A percentile compares a stretch with the other conserved stretches of the same genome.
Evolutionary conservation across 2,797 vertebrate genomes (phyloP).

Genomic region (Fistularia tabacaria): DNA sequence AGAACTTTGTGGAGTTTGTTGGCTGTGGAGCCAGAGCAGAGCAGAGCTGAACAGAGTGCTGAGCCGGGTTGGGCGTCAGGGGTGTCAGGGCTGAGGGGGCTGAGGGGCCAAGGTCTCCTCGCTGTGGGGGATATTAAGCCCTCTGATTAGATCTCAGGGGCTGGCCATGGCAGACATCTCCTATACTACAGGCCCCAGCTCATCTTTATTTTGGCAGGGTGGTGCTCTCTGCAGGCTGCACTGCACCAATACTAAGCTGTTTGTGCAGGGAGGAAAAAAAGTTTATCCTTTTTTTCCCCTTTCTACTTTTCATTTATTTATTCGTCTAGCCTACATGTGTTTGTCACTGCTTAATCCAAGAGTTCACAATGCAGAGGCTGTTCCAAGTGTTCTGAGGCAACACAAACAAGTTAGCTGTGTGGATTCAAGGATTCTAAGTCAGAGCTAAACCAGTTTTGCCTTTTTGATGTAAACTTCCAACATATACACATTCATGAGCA

Average conservation of each 20-base stretch:
- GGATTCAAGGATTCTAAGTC: slow-evolving; percentile 25
- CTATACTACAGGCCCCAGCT: slow-evolving; percentile 75
- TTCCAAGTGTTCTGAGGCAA: slow-evolving; percentile 44
- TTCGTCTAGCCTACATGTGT: slow-evolving; percentile 53
- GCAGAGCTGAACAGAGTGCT: slow-evolving; percentile 56
- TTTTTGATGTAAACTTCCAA: slow-evolving; percentile 19
- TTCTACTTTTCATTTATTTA: slow-evolving; percentile 66
- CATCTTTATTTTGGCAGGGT: slow-evolving; percentile 79
- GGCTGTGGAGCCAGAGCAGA: slow-evolving; percentile 57
- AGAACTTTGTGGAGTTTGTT: slow-evolving; percentile 72
- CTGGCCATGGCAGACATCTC: slow-evolving; percentile 72
- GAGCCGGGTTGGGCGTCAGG: slow-evolving; percentile 68
- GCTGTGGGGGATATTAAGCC: slow-evolving; percentile 78
- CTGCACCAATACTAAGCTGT: slow-evolving; percentile 77
- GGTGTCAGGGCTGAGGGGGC: slow-evolving; percentile 70
- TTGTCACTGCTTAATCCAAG: slow-evolving; percentile 49
- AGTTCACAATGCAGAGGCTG: slow-evolving; percentile 43
- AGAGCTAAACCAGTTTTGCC: slow-evolving; percentile 6
- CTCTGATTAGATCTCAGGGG: slow-evolving; percentile 80
- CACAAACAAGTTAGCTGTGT: slow-evolving; percentile 32
- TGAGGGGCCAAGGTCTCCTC: slow-evolving; percentile 75
- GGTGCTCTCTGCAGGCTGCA: slow-evolving; percentile 76
- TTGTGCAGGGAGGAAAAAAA: slow-evolving; percentile 54
- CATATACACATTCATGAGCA: slow-evolving; percentile 5
- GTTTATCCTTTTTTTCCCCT: slow-evolving; percentile 43